Evolutionary conservation across 2,113 vertebrate genomes (phyloP).

Genomic region (Tragelaphus buxtoni): DNA sequence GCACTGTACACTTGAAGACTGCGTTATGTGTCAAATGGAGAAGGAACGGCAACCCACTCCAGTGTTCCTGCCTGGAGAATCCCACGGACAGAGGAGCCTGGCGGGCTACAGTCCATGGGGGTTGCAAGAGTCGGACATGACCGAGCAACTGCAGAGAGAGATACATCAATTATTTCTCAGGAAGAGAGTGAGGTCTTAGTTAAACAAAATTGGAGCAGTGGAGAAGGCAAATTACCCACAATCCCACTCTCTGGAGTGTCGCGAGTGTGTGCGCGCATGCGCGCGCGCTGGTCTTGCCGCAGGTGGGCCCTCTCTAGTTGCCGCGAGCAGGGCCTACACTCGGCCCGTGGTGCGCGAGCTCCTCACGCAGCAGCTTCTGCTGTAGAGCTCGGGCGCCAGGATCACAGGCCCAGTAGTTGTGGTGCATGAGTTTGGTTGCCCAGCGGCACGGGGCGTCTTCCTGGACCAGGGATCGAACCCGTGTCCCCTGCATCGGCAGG

Average conservation of each 20-base stretch:
- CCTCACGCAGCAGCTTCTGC: too few relatives aligned
- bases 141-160: not conserved
- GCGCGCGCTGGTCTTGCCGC: fast-evolving
- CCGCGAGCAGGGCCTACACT: too few relatives aligned
- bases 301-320: not conserved
- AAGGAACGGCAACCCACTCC: too few relatives aligned
- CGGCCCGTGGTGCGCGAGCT: too few relatives aligned
- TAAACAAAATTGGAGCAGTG: not conserved
- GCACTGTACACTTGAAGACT: fast-evolving
- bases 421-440: not conserved
- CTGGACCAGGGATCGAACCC: not conserved
- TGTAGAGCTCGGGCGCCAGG: fast-evolving
- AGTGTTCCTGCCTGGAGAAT: not conserved
- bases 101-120: not conserved
- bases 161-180: not conserved
- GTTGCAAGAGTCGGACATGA: not conserved
- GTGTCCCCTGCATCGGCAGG: not conserved
- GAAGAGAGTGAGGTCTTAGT: not conserved
- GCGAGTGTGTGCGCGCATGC: fast-evolving
- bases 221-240: not conserved
- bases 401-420: not conserved
- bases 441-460: too few relatives aligned
- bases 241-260: fast-evolving
- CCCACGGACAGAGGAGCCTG: not conserved
- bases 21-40: fast-evolving